Percentiles rank a stretch among this genome's conserved stretches.
Evolutionary conservation across 2,888 invertebrate species (phyloP).

Genomic region (Acanthosoma haemorrhoidale): DNA sequence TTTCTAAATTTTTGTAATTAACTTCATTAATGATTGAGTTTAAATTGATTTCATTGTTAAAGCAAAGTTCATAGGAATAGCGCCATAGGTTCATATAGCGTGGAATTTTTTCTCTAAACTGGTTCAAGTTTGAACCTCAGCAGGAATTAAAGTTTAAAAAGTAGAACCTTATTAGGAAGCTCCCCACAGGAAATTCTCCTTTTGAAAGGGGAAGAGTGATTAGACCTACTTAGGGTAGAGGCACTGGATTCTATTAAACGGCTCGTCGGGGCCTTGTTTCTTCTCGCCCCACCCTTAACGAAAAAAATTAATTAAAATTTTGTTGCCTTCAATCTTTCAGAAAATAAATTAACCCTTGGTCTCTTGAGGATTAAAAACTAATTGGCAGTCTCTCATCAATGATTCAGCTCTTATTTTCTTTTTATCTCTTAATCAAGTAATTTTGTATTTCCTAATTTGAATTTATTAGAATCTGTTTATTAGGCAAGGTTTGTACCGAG

Average conservation of each 20-base stretch:
- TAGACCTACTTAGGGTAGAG: slow-evolving; percentile 23
- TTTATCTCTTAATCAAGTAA: slow-evolving; percentile 19
- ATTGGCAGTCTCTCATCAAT: slow-evolving; percentile 22
- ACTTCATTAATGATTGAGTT: too few species aligned
- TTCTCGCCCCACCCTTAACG: neutral
- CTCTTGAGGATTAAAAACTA: slow-evolving; percentile 29
- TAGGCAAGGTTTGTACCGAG: neutral
- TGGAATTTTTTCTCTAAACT: too few species aligned
- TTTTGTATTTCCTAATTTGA: neutral
- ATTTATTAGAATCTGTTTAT: neutral
- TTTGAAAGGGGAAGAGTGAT: slow-evolving; percentile 16
- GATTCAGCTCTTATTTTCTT: slow-evolving; percentile 25
- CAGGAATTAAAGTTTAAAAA: slow-evolving; percentile 20
- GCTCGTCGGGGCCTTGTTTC: slow-evolving; percentile 6
- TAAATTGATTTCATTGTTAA: too few species aligned
- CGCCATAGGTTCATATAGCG: too few species aligned
- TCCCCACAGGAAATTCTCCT: neutral
- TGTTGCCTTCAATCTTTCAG: slow-evolving; percentile 28
- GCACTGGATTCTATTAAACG: slow-evolving; percentile 21
- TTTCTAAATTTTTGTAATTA: too few species aligned
- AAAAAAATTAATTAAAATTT: slow-evolving; percentile 31
- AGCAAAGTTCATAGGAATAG: too few species aligned
- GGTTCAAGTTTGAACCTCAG: too few species aligned
- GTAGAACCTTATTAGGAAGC: slow-evolving; percentile 16
- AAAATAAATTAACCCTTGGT: slow-evolving; percentile 23